Evolutionary conservation across 2,113 vertebrate species (phyloP), one percentile per base, ranked within the genome.

Genomic region (Pao palembangensis): DNA sequence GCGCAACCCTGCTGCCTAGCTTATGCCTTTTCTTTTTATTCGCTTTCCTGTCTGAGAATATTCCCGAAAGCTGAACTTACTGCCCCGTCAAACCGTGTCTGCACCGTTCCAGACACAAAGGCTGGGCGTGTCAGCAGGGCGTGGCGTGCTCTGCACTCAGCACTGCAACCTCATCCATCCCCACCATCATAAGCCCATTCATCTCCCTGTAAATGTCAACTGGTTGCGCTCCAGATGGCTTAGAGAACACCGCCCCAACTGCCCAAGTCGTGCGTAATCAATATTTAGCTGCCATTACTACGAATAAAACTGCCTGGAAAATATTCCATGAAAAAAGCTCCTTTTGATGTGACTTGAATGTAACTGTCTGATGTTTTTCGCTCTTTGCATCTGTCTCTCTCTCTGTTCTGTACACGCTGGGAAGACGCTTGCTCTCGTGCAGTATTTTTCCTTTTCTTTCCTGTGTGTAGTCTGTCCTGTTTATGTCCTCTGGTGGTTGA

Each of bases 301-400:
- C 63, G 74, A 71, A 69, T 51, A 67, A 60, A 38, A 67, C 87
- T 87, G 85, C 81, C 83, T 82, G 79, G 81, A 54, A 74, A 76
- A 68, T 56, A 73, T 69, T 51, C 61, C 76, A 73, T 63, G 55
- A 73, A 69, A 63, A 74, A 84, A 64, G 44, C 84, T 85, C 56
- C 82, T 87, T 87, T 77, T 87, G 83, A 88, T 92, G 93, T 94
- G 89, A 89, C 84, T 84, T 92, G 87, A 92, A 84, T 69, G 86
- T 93, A 90, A 73, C 62, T 51, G 90, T 93, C 85, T 88, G 82
- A 77, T 80, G 80, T 90, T 88, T 89, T 89, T 87, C 72, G 90
- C 71, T 89, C 54, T 43, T 67, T 84, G 84, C 84, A 80, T 90
- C 67, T 67, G 82, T 91, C 87, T 91, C 89, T 91, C 89, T 47